Percentiles rank a stretch among this genome's conserved stretches.
phyloP scores from a whole-genome alignment of 2,797 vertebrate species.

The Eidolon dupreanum region DNA sequence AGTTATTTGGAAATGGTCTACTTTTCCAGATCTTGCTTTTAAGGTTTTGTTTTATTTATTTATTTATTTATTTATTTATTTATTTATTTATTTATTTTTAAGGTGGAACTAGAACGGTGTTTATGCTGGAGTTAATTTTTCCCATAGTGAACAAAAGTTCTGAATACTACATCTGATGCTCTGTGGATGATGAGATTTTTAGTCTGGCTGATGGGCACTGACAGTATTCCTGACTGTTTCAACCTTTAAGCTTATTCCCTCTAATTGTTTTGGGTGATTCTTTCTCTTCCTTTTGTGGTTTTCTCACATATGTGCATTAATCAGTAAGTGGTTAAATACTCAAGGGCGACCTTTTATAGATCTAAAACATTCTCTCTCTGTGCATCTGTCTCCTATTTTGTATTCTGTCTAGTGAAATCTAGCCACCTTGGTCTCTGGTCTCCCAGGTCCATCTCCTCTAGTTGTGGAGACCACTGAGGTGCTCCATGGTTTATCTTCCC shows the following conservation, averaged over 20 bases:
- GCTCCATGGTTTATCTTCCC: not conserved
- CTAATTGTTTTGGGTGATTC: not conserved
- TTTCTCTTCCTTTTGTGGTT: not conserved
- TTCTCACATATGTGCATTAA: not conserved
- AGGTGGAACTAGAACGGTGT: not conserved
- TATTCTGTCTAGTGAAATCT: not conserved
- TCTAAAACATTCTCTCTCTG: not conserved
- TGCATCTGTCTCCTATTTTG: not conserved
- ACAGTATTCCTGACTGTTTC: not conserved
- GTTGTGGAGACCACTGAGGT: not conserved
- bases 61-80: no score
- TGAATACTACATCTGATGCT: not conserved
- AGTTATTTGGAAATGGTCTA: not conserved
- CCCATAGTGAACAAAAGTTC: not conserved
- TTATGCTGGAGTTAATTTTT: not conserved
- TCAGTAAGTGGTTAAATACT: not conserved
- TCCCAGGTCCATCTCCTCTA: not conserved
- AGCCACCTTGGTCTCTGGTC: not conserved
- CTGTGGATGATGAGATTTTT: not conserved
- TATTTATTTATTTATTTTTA: no score
- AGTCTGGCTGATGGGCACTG: not conserved
- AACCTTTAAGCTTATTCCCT: not conserved
- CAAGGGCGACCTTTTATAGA: not conserved
- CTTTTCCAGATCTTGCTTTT: not conserved
- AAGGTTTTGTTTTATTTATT: not conserved